Percentiles rank a stretch among this genome's conserved stretches.
phyloP scores from a whole-genome alignment of 2,888 invertebrate species.

The Parnassius smintheus region DNA sequence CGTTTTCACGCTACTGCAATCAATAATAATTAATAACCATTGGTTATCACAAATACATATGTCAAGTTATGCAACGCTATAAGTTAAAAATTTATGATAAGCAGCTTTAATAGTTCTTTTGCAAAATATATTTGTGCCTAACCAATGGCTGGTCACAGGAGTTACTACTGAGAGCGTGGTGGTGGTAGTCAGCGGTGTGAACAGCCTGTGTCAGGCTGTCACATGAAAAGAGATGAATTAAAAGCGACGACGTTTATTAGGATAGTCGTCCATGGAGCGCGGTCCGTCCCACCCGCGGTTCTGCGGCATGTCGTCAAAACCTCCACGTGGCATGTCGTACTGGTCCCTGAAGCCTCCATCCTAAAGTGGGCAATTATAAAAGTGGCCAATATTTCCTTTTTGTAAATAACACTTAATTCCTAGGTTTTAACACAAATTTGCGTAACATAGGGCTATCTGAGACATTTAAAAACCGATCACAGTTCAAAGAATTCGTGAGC shows the following conservation, averaged over 20 bases:
- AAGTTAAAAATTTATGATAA: background rate
- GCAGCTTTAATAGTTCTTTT: conserved; percentile 1
- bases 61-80: background rate
- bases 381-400: conserved; percentile 66
- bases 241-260: conserved; percentile 84
- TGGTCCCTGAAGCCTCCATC: conserved; percentile 79
- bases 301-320: conserved; percentile 73
- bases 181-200: conserved; percentile 10
- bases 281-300: conserved; percentile 80
- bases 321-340: conserved; percentile 75
- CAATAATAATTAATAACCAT: background rate
- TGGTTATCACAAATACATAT: conserved; percentile 12
- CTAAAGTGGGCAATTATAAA: conserved; percentile 76
- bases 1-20: conserved; percentile 3
- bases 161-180: background rate
- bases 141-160: conserved; percentile 12
- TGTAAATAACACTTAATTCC: conserved; percentile 29
- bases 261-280: conserved; percentile 83
- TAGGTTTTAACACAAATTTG: conserved; percentile 2
- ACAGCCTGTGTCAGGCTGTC: conserved; percentile 4
- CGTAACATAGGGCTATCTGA: conserved; percentile 22
- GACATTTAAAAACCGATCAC: background rate
- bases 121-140: conserved; percentile 7
- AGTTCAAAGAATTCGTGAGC: no score
- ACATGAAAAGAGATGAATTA: conserved; percentile 49